Conservation (phyloP, 2,797 vertebrate genomes). For the Ataeniobius toweri region DNA sequence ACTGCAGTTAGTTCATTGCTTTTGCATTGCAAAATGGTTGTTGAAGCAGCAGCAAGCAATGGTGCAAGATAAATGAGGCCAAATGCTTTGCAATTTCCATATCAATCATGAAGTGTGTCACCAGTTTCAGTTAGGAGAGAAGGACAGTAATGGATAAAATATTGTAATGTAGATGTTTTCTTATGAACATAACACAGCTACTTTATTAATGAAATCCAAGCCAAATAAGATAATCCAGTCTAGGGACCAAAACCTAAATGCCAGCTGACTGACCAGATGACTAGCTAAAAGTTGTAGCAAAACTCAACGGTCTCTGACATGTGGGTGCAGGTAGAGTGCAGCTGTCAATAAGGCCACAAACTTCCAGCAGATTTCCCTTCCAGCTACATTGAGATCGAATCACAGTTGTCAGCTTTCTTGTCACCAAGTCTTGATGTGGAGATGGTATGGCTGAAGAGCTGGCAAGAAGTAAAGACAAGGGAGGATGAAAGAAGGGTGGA, state of each 20-base stretch:
- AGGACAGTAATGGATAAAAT: slow-evolving; percentile 25
- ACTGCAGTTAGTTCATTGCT: slow-evolving; percentile 63
- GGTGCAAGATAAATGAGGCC: slow-evolving; percentile 66
- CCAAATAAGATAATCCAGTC: slow-evolving; percentile 38
- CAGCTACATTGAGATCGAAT: slow-evolving; percentile 55
- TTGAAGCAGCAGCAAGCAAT: slow-evolving; percentile 60
- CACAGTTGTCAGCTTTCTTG: slow-evolving; percentile 53
- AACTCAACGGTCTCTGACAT: slow-evolving; percentile 31
- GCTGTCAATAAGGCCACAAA: slow-evolving; percentile 66
- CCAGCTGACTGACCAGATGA: slow-evolving; percentile 10
- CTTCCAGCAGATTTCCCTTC: slow-evolving; percentile 55
- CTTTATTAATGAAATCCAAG: slow-evolving; percentile 40
- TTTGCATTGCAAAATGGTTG: slow-evolving; percentile 66
- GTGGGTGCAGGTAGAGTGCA: slow-evolving; percentile 58
- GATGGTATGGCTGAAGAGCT: slow-evolving; percentile 41
- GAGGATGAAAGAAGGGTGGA: slow-evolving; percentile 13
- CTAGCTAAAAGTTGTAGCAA: slow-evolving; percentile 11
- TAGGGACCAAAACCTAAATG: slow-evolving; percentile 37
- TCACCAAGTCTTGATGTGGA: slow-evolving; percentile 41
- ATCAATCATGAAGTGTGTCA: slow-evolving; percentile 67
- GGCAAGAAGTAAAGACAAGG: slow-evolving; percentile 11
- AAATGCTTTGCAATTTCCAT: slow-evolving; percentile 68
- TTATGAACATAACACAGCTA: slow-evolving; percentile 25
- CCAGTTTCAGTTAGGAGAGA: slow-evolving; percentile 43
- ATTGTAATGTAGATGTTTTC: slow-evolving; percentile 42